Conservation (phyloP, 2,888 invertebrate genomes). For the Andrena marginata region DNA sequence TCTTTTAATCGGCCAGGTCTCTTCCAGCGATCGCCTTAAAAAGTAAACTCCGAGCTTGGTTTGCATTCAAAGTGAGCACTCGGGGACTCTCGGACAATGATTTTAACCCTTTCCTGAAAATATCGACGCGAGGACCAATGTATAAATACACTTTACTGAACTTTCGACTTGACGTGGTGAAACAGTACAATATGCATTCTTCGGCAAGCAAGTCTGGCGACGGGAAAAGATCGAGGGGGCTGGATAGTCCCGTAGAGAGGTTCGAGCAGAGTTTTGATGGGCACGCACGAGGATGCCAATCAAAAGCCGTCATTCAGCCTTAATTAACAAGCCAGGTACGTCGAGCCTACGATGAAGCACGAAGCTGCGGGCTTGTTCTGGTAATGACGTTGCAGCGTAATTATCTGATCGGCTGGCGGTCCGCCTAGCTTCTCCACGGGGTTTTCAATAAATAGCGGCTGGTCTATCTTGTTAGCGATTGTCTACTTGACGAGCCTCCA, state of each 20-base stretch:
- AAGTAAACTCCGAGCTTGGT: too few relatives aligned
- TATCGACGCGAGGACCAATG: too few relatives aligned
- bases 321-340: slow-evolving; percentile 56
- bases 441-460: slow-evolving; percentile 41
- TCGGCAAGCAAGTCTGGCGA: background rate
- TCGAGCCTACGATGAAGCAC: slow-evolving; percentile 40
- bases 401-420: slow-evolving; percentile 53
- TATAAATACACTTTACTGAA: too few relatives aligned
- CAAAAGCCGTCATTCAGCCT: slow-evolving; percentile 60
- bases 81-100: too few relatives aligned
- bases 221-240: background rate
- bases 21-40: too few relatives aligned
- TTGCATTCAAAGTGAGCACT: too few relatives aligned
- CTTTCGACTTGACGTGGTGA: too few relatives aligned
- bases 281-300: slow-evolving; percentile 44
- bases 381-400: slow-evolving; percentile 58
- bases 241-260: background rate
- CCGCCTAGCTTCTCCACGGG: slow-evolving; percentile 14
- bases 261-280: slow-evolving; percentile 22
- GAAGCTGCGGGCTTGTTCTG: slow-evolving; percentile 45
- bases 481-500: background rate
- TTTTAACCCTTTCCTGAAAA: too few relatives aligned
- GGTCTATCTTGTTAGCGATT: slow-evolving; percentile 39
- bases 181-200: too few relatives aligned
- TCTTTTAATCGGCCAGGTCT: too few relatives aligned